Evolutionary conservation across 2,888 invertebrate species (phyloP).

Genomic region (Poecilobothrus nobilitatus): DNA sequence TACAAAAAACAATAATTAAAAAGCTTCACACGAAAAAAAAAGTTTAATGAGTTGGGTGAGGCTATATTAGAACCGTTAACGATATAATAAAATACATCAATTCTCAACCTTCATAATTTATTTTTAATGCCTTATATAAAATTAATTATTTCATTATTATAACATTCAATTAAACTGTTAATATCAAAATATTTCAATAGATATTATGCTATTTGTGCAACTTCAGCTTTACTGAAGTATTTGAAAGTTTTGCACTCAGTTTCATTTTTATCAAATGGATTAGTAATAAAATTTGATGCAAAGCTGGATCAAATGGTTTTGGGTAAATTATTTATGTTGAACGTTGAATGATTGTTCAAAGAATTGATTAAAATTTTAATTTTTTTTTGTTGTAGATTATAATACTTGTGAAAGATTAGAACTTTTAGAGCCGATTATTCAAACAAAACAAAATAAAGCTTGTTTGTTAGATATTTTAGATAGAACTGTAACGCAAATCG

Average conservation of each 20-base stretch:
- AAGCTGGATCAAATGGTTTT: constrained; percentile 75
- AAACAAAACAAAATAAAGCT: constrained; percentile 41
- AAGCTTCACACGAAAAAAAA: too few species aligned
- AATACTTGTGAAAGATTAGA: constrained; percentile 73
- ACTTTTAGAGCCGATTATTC: constrained; percentile 52
- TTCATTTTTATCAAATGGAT: constrained; percentile 62
- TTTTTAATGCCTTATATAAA: too few species aligned
- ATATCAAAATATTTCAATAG: constrained; percentile 41
- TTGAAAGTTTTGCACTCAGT: constrained; percentile 70
- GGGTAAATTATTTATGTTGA: constrained; percentile 48
- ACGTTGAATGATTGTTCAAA: constrained; percentile 2
- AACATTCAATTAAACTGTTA: too few species aligned
- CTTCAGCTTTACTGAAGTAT: constrained; percentile 77
- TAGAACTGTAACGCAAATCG: constrained; percentile 62
- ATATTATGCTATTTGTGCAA: constrained; percentile 77
- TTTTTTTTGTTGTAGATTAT: constrained; percentile 52
- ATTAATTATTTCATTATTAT: too few species aligned
- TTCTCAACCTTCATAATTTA: too few species aligned
- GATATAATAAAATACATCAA: too few species aligned
- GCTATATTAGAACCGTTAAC: too few species aligned
- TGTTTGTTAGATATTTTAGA: constrained; percentile 61
- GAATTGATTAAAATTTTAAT: constrained; percentile 4
- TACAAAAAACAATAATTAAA: too few species aligned
- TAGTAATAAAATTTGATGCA: constrained; percentile 73
- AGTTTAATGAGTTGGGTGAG: too few species aligned